phyloP scores from a whole-genome alignment of 2,888 invertebrate genomes.

The Sarcophaga variegata region DNA sequence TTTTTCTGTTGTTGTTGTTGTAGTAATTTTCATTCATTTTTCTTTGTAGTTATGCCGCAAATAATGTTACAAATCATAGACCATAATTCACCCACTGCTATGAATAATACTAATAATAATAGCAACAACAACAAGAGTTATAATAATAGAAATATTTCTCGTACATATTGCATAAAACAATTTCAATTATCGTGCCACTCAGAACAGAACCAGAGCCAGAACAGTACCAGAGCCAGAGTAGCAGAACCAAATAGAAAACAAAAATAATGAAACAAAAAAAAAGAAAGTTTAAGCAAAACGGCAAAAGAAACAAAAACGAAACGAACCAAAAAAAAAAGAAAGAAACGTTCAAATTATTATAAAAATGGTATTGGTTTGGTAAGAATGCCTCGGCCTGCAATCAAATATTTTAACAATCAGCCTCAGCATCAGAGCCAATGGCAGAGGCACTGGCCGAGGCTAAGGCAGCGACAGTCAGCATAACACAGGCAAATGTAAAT shows the following conservation, averaged over 20 bases:
- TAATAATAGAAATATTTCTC: conserved; percentile 19
- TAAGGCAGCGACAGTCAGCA: background rate
- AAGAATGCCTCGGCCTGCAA: conserved; percentile 24
- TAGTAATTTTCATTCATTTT: conserved; percentile 18
- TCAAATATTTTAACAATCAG: conserved; percentile 53
- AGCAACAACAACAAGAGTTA: conserved; percentile 2
- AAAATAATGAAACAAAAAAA: conserved; percentile 8
- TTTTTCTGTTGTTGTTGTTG: background rate
- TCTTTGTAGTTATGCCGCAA: background rate
- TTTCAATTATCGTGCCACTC: conserved; percentile 43
- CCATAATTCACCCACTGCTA: conserved; percentile 46
- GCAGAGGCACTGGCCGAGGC: background rate
- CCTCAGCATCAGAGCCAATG: background rate
- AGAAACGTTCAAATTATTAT: conserved; percentile 28
- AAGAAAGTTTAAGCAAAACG: background rate
- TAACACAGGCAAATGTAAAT: conserved; percentile 58
- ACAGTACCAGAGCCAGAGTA: background rate
- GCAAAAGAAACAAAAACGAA: too few species aligned
- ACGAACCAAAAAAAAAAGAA: too few species aligned
- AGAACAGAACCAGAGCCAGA: background rate
- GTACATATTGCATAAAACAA: conserved; percentile 56
- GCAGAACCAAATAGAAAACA: background rate
- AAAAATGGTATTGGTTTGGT: conserved; percentile 29
- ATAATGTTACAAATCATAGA: conserved; percentile 49
- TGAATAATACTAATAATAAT: conserved; percentile 23